Conservation (phyloP, 2,797 vertebrate species). For the Siniperca scherzeri region DNA sequence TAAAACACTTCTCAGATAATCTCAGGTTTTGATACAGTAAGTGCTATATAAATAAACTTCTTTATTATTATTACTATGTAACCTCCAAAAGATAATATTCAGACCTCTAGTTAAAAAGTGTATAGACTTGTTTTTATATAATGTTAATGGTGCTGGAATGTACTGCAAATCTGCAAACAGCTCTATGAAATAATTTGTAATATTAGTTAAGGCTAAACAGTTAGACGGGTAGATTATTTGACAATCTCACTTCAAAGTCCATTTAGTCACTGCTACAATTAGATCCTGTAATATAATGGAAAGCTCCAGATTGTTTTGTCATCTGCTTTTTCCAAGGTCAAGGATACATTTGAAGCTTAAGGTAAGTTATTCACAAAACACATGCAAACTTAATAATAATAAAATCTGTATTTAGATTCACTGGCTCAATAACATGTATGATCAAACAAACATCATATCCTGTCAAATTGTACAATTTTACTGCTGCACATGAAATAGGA, state of each 20-base stretch:
- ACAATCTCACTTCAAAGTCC: background rate
- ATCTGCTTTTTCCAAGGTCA: background rate
- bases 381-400: background rate
- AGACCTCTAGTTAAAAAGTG: background rate
- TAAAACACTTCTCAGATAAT: background rate
- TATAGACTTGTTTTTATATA: background rate
- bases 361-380: constrained; percentile 15
- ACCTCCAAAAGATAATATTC: background rate
- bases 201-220: background rate
- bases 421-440: constrained; percentile 26
- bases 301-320: background rate
- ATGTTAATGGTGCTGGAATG: background rate
- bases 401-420: constrained; percentile 30
- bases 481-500: constrained; percentile 49
- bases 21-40: background rate
- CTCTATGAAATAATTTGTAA: background rate
- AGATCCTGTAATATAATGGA: background rate
- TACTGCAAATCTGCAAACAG: background rate
- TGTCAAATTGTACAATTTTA: constrained; percentile 45
- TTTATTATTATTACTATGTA: background rate
- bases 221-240: background rate
- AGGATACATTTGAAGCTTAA: constrained; percentile 1
- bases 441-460: constrained; percentile 58
- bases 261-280: background rate
- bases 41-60: background rate